These are phyloP conservation scores for Seira sanloemensis DNA, from an alignment of 2,888 invertebrate species.

Conservation along the genomic window DNA sequence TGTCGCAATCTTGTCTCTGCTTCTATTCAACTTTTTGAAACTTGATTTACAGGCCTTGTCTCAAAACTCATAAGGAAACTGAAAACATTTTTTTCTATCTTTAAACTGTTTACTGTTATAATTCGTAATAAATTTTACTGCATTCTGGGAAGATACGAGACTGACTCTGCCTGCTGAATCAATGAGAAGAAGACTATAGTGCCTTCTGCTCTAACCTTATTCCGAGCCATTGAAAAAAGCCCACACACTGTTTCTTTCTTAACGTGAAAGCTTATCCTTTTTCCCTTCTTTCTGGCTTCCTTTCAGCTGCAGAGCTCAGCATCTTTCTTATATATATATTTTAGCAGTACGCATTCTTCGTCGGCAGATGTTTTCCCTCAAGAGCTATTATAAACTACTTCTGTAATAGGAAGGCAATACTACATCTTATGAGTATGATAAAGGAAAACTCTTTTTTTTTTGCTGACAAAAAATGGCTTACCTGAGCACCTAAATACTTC, in stretches of 20 bases:
- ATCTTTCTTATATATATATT: not conserved
- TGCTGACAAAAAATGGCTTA: conserved; percentile 25
- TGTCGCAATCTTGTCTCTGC: conserved; percentile 25
- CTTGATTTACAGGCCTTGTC: conserved; percentile 54
- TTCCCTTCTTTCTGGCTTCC: conserved; percentile 30
- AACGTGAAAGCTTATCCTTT: conserved; percentile 38
- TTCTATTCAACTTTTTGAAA: conserved; percentile 8
- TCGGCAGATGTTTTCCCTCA: conserved; percentile 62
- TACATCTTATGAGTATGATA: conserved; percentile 28
- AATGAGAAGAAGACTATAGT: too few species aligned
- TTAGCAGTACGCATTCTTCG: conserved; percentile 19
- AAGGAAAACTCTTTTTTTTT: conserved; percentile 6
- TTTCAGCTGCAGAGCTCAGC: conserved; percentile 42
- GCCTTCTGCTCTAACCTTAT: conserved; percentile 4
- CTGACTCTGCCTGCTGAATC: too few species aligned
- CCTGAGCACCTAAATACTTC: conserved; percentile 28
- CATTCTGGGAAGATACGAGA: not conserved
- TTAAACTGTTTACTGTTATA: conserved; percentile 55
- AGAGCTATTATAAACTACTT: conserved; percentile 41
- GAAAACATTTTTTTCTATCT: conserved; percentile 42
- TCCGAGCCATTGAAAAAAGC: conserved; percentile 13
- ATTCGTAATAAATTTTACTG: not conserved
- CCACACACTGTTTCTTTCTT: conserved; percentile 16
- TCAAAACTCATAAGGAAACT: conserved; percentile 57
- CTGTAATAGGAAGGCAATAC: conserved; percentile 26